phyloP scores from a whole-genome alignment of 2,797 vertebrate species.

The Cirrhinus molitorella region DNA sequence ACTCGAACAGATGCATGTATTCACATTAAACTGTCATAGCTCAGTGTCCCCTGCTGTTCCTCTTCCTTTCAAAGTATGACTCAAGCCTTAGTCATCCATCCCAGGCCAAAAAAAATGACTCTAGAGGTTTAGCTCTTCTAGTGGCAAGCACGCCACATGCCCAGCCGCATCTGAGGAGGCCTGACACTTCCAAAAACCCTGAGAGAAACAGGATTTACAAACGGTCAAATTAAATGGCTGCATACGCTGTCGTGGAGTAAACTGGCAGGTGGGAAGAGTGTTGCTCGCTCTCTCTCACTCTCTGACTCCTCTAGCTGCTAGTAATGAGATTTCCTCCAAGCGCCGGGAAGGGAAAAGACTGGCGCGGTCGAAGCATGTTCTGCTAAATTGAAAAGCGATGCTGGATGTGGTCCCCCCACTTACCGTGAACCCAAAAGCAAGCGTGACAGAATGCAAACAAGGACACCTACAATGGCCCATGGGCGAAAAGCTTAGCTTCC shows the following conservation, averaged over 20 bases:
- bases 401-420: constrained; percentile 57
- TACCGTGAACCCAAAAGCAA: constrained; percentile 55
- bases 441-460: constrained; percentile 61
- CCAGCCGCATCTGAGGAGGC: not conserved
- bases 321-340: constrained; percentile 63
- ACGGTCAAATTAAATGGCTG: constrained; percentile 66
- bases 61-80: constrained; percentile 3
- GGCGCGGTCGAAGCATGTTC: constrained; percentile 59
- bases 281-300: constrained; percentile 48
- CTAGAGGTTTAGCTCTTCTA: constrained; percentile 15
- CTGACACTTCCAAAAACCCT: constrained; percentile 51
- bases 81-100: constrained; percentile 20
- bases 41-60: constrained; percentile 62
- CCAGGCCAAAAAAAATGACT: not conserved
- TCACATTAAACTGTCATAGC: constrained; percentile 9
- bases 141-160: not conserved
- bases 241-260: constrained; percentile 60
- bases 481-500: constrained; percentile 38
- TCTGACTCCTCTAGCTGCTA: constrained; percentile 57
- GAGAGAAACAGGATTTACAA: constrained; percentile 58
- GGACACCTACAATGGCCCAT: constrained; percentile 50
- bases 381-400: constrained; percentile 66
- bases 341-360: constrained; percentile 40
- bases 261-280: constrained; percentile 61
- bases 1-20: constrained; percentile 18